phyloP scores from a whole-genome alignment of 2,113 vertebrate species.

The Oncorhynchus mykiss region DNA sequence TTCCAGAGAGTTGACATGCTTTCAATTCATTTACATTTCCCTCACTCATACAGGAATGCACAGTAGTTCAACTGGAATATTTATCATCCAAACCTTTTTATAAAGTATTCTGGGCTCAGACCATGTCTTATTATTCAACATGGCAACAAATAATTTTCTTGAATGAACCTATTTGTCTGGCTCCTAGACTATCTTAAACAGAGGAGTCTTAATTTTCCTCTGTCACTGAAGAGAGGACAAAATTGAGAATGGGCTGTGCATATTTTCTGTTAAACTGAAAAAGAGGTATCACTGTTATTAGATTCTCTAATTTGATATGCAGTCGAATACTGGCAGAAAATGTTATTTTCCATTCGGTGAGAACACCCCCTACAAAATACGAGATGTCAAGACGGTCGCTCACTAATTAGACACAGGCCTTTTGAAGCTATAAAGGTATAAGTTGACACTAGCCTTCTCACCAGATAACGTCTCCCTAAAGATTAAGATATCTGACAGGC shows the following conservation, averaged over 20 bases:
- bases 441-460: too few species aligned
- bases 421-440: too few species aligned
- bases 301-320: constrained; percentile 12
- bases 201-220: background rate
- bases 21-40: background rate
- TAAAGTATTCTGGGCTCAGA: background rate
- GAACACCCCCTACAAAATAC: background rate
- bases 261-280: constrained; percentile 5
- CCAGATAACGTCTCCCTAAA: background rate
- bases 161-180: constrained; percentile 10
- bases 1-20: background rate
- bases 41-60: background rate
- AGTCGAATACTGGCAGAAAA: background rate
- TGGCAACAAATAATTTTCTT: background rate
- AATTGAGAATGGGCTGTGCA: constrained; percentile 6
- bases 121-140: background rate
- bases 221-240: constrained; percentile 6
- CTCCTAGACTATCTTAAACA: constrained; percentile 3
- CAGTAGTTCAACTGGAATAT: background rate
- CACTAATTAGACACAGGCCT: too few species aligned
- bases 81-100: background rate
- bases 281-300: background rate
- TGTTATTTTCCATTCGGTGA: background rate
- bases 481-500: background rate
- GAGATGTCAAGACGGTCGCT: background rate